phyloP scores from a whole-genome alignment of 2,113 vertebrate species.

The Ibidorhyncha struthersii region DNA sequence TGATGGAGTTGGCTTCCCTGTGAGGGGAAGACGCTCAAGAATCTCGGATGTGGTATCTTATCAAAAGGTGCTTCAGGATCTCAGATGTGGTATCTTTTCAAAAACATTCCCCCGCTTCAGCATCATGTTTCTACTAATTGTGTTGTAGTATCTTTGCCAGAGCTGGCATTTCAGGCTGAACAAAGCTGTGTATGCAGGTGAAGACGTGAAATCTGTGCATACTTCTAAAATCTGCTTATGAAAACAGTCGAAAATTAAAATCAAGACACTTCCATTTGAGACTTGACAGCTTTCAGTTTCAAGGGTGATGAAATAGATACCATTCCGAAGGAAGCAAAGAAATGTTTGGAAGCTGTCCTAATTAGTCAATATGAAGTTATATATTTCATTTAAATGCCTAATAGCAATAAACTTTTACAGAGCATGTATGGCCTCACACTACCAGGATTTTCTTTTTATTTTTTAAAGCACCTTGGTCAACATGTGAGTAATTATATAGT shows the following conservation, averaged over 20 bases:
- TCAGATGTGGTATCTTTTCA: not conserved
- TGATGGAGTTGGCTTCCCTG: not conserved
- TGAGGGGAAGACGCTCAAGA: not conserved
- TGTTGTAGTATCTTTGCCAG: not conserved
- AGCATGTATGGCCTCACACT: not conserved
- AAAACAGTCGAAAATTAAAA: not conserved
- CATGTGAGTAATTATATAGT: not conserved
- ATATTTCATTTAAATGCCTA: not conserved
- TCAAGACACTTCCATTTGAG: not conserved
- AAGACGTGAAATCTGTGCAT: not conserved
- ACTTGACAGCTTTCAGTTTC: not conserved
- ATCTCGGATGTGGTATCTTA: not conserved
- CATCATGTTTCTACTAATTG: not conserved
- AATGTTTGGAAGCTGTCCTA: slow-evolving; percentile 1
- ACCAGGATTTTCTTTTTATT: not conserved
- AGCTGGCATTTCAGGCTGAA: not conserved
- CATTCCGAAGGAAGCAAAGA: not conserved
- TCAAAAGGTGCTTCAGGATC: not conserved
- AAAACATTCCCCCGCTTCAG: not conserved
- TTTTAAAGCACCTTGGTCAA: not conserved
- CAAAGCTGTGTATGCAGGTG: not conserved
- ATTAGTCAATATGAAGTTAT: not conserved
- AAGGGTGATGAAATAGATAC: not conserved
- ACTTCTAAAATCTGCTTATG: not conserved
- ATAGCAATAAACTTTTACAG: not conserved